Evolutionary conservation across 1,140 invertebrate genomes (phyloP), one percentile per base, ranked within the genome.

Genomic region (Drosophila lowei): DNA sequence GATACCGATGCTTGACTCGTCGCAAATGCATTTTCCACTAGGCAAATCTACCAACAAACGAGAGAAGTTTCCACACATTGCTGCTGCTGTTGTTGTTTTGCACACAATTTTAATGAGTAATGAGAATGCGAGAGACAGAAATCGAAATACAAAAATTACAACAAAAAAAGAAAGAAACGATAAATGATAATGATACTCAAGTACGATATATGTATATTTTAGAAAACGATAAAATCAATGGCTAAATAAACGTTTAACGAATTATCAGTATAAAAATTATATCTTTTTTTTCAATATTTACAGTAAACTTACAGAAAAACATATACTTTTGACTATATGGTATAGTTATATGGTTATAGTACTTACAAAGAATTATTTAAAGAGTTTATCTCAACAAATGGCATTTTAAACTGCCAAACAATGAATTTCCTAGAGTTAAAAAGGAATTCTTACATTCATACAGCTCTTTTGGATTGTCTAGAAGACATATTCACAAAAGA

Each of bases 161-260:
- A 64, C 25, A 67, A 60, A 44, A 58, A 61, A 58, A 52, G 5
- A 25, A 25, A 25, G 56, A 55, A 60, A 43, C 28, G 59, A 57
- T 5, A 11, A 48, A 65, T 44, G 41, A 50, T 68, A 77, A 79
- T 73, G 77, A 85, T 85, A 85, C 81, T 85, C 81, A 85, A 85
- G 83, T 74, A 38, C 4, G 34, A 61, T 72, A 86, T 83, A 59
- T 74, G 64, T 83, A 56, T 74, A 64, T 71, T 38, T 57, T 55
- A 55, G 11, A 56, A 57, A 66, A 47, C 63, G 67, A 80, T 38
- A 77, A 80, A 71, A 67, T 67, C 66, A 85, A 85, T 73, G 79
- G 80, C 78, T 79, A 75, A 83, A 84, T 84, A 83, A 83, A 83
- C 64, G 65, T 79, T 83, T 65, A 65, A 78, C 70, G 72, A 81